Conservation (phyloP, 2,797 vertebrate genomes). For the Platyrinchus mystaceus region DNA sequence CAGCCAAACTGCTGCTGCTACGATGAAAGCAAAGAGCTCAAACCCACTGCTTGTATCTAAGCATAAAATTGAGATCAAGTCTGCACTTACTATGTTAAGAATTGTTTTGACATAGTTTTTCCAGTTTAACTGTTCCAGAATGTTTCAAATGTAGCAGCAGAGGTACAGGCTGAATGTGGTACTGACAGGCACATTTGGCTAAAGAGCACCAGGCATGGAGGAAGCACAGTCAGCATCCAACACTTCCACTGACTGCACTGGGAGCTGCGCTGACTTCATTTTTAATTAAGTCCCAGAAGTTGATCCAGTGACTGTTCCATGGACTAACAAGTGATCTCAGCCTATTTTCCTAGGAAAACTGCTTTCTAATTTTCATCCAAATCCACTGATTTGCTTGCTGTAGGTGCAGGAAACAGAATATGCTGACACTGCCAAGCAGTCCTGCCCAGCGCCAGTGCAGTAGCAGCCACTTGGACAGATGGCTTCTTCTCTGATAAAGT, state of each 20-base stretch:
- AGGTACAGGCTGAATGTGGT: rapidly evolving
- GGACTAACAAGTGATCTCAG: background rate
- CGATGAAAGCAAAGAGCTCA: background rate
- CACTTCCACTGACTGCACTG: background rate
- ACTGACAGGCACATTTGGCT: background rate
- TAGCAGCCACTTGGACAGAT: background rate
- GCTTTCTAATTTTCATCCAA: background rate
- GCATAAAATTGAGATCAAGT: background rate
- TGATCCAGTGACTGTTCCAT: background rate
- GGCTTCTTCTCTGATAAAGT: background rate
- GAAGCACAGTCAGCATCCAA: background rate
- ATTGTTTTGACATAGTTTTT: background rate
- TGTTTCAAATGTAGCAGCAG: background rate
- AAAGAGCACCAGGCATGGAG: background rate
- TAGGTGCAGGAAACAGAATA: background rate
- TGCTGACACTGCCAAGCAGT: background rate
- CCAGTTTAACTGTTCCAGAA: background rate
- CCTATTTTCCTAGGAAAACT: background rate
- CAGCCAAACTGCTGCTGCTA: background rate
- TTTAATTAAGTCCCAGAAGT: background rate
- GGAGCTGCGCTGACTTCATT: background rate
- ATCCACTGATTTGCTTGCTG: background rate
- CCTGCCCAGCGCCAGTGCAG: background rate
- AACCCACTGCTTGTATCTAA: background rate
- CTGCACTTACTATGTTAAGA: background rate